phyloP scores from a whole-genome alignment of 2,797 vertebrate species.

The Lagocephalus sceleratus region DNA sequence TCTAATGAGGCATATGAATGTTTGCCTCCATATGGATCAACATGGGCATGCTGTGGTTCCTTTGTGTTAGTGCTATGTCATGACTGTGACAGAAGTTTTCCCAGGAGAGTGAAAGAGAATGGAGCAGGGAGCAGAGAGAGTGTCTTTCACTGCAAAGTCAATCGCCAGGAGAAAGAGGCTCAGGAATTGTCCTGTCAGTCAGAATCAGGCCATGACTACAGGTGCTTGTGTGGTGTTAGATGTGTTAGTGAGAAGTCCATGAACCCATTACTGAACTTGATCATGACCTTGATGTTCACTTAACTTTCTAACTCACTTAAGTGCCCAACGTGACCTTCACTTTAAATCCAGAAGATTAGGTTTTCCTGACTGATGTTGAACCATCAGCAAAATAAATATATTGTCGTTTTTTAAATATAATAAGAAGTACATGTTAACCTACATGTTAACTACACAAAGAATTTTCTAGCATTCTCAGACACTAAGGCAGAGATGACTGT shows the following conservation, averaged over 20 bases:
- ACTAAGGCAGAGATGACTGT: too few relatives aligned
- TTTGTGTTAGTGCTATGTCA: neutral
- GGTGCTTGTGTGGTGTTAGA: slow-evolving; percentile 17
- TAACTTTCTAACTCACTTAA: slow-evolving; percentile 54
- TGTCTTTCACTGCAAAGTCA: slow-evolving; percentile 59
- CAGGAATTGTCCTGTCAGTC: slow-evolving; percentile 65
- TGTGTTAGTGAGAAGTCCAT: slow-evolving; percentile 5
- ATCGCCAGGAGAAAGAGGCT: slow-evolving; percentile 44
- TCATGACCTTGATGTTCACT: slow-evolving; percentile 69
- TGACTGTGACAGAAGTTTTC: slow-evolving; percentile 24
- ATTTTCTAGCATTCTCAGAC: too few relatives aligned
- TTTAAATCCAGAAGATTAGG: slow-evolving; percentile 20
- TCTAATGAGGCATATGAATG: slow-evolving; percentile 75
- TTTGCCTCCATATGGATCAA: slow-evolving; percentile 62
- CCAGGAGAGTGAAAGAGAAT: slow-evolving; percentile 24
- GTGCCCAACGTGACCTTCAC: slow-evolving; percentile 27
- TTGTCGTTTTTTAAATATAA: too few relatives aligned
- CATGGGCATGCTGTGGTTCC: neutral
- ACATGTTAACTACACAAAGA: too few relatives aligned
- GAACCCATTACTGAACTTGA: slow-evolving; percentile 43
- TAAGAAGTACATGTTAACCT: too few relatives aligned
- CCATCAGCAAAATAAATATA: neutral
- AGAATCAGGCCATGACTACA: slow-evolving; percentile 55
- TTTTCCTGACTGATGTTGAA: slow-evolving; percentile 8
- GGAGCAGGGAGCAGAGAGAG: slow-evolving; percentile 13